Conservation (phyloP, 2,113 vertebrate genomes). For the Equus przewalskii region DNA sequence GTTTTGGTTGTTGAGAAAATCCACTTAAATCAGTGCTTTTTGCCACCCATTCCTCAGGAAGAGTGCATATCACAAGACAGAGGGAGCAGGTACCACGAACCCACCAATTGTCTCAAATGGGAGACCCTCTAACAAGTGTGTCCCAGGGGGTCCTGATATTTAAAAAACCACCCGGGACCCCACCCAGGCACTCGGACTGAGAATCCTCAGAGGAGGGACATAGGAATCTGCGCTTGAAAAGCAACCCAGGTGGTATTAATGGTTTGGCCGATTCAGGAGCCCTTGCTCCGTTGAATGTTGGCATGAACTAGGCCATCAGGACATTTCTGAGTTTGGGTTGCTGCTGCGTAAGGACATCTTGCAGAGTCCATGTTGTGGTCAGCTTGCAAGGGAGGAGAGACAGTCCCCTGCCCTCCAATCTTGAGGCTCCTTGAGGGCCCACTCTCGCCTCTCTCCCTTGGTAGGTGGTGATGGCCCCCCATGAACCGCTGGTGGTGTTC, state of each 20-base stretch:
- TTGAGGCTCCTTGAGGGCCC: not conserved
- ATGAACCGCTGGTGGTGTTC: conserved; percentile 96
- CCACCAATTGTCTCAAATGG: not conserved
- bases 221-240: not conserved
- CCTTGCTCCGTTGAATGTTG: not conserved
- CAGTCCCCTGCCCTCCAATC: too few relatives aligned
- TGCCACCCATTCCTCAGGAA: not conserved
- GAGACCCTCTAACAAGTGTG: not conserved
- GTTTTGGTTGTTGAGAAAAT: not conserved
- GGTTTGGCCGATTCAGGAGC: not conserved
- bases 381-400: not conserved
- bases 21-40: not conserved
- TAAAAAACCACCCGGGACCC: not conserved
- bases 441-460: not conserved
- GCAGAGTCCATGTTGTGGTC: not conserved
- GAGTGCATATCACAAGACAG: not conserved
- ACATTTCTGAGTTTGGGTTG: not conserved
- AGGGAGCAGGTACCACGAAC: not conserved
- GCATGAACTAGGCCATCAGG: not conserved
- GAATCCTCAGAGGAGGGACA: not conserved
- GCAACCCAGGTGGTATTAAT: not conserved
- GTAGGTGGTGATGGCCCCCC: conserved; percentile 99
- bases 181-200: not conserved
- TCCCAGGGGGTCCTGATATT: not conserved
- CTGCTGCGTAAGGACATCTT: not conserved